Evolutionary conservation across 1,140 invertebrate species (phyloP).

Genomic region (Euura lappo): DNA sequence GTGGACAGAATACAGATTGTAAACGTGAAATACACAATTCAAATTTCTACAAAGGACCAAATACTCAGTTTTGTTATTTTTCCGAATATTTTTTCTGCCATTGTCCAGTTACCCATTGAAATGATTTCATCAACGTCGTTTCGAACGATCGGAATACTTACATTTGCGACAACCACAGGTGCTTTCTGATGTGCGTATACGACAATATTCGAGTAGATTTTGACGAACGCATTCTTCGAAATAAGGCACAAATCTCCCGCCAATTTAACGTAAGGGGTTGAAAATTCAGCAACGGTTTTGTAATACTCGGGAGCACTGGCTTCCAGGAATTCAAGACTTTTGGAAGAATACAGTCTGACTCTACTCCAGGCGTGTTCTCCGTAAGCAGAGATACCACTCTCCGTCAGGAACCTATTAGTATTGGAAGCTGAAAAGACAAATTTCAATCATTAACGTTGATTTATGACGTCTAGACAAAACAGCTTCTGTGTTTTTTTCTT

Average conservation of each 20-base stretch:
- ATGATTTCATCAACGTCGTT: too few relatives aligned
- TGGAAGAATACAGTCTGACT: conserved; percentile 62
- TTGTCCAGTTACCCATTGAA: too few relatives aligned
- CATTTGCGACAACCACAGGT: conserved; percentile 65
- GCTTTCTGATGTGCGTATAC: conserved; percentile 66
- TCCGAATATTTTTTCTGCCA: too few relatives aligned
- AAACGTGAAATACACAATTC: too few relatives aligned
- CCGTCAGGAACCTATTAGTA: conserved; percentile 66
- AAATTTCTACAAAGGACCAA: background rate
- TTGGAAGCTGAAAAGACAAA: conserved; percentile 56
- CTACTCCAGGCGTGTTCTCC: conserved; percentile 66
- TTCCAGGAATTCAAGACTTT: conserved; percentile 68
- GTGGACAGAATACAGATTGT: conserved; percentile 33
- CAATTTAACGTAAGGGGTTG: conserved; percentile 68
- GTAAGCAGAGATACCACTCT: conserved; percentile 66
- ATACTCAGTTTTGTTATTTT: background rate
- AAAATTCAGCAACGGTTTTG: conserved; percentile 59
- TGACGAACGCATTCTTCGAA: conserved; percentile 58
- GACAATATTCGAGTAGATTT: conserved; percentile 61
- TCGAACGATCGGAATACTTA: conserved; percentile 49
- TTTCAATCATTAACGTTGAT: background rate
- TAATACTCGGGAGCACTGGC: conserved; percentile 72
- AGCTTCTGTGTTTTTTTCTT: too few relatives aligned
- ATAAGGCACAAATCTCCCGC: conserved; percentile 63
- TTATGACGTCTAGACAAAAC: too few relatives aligned